These are phyloP conservation scores for Falco berigora DNA, from an alignment of 2,797 vertebrate genomes.

Conservation along the genomic window DNA sequence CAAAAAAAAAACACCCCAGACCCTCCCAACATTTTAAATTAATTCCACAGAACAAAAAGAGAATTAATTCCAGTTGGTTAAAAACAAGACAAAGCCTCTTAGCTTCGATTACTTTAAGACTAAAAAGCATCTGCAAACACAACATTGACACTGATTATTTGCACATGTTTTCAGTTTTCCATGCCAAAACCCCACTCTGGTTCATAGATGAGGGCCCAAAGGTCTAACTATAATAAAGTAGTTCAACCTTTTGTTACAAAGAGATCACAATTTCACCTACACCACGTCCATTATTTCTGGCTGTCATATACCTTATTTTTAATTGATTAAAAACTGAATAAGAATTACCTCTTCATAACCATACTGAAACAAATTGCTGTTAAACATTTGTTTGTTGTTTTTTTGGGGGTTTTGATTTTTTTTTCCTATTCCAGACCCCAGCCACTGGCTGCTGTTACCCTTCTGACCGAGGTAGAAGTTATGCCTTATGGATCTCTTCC, in stretches of 20 bases:
- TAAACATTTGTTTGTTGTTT: background rate
- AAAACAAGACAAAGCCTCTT: background rate
- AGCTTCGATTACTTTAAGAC: background rate
- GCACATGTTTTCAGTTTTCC: background rate
- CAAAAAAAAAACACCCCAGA: background rate
- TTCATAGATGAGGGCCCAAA: background rate
- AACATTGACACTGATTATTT: background rate
- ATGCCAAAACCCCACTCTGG: background rate
- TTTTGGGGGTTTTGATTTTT: too few species aligned
- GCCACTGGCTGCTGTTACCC: background rate
- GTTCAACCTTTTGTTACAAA: background rate
- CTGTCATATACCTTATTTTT: background rate
- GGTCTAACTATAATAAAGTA: background rate
- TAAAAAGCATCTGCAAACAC: background rate
- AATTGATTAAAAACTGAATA: background rate
- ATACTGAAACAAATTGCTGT: background rate
- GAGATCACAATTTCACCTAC: background rate
- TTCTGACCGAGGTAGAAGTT: background rate
- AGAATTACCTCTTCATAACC: background rate
- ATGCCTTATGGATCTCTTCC: background rate
- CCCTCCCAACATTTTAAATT: background rate
- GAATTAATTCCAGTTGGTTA: background rate
- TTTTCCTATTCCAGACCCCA: background rate
- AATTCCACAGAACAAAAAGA: background rate
- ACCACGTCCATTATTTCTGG: rapidly evolving